Percentiles rank a stretch among this genome's conserved stretches.
These are phyloP conservation scores for Corythornis leucogaster DNA, from an alignment of 2,797 vertebrate genomes.

Conservation along the genomic window DNA sequence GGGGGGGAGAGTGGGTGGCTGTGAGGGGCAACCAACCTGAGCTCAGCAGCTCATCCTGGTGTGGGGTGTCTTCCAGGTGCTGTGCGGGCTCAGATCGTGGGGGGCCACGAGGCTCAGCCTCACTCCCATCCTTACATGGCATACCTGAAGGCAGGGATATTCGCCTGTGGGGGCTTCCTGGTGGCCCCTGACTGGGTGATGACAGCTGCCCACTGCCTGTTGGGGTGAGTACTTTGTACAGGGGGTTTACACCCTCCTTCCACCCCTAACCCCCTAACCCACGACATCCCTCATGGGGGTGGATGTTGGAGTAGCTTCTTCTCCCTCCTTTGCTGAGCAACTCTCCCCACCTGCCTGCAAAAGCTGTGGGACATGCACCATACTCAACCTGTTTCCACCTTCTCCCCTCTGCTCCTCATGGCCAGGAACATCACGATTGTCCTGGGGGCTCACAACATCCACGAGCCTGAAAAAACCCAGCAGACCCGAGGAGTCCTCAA, in stretches of 20 bases:
- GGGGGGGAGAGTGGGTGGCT: no score
- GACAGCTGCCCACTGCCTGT: constrained; percentile 60
- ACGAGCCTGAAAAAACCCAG: background rate
- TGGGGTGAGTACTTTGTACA: background rate
- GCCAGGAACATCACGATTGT: constrained; percentile 24
- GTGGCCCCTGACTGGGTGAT: constrained; percentile 64
- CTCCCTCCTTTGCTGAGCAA: background rate
- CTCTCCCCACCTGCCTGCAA: background rate
- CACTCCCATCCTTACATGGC: constrained; percentile 71
- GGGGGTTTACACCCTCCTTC: background rate
- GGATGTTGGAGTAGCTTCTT: background rate
- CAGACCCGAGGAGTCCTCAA: constrained; percentile 44
- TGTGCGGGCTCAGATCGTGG: constrained; percentile 5
- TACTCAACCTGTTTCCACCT: background rate
- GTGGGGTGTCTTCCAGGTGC: constrained; percentile 5
- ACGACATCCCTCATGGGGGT: background rate
- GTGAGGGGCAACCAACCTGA: background rate
- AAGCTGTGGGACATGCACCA: background rate
- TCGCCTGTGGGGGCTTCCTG: constrained; percentile 24
- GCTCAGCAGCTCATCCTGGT: background rate
- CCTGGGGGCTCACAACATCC: constrained; percentile 63
- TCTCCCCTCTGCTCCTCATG: background rate
- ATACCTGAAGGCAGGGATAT: accelerated
- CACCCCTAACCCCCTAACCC: background rate
- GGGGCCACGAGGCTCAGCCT: constrained; percentile 52